These are phyloP conservation scores for Burhinus bistriatus DNA, from an alignment of 2,113 vertebrate species.

Conservation along the genomic window DNA sequence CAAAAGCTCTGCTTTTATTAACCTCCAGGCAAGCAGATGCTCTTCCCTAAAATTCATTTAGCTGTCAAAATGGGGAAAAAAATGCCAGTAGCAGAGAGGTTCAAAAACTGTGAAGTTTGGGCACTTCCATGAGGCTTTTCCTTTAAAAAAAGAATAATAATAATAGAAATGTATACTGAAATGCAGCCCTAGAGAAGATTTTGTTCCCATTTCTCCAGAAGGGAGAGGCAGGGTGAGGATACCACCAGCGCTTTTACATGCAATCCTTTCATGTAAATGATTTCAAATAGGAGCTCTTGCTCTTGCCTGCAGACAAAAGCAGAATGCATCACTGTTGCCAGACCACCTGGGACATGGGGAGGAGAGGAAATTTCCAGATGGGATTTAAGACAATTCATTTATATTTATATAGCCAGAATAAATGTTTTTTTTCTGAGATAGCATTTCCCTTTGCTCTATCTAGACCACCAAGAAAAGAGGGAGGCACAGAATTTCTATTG, in stretches of 20 bases:
- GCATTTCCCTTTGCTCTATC: slow-evolving; percentile 66
- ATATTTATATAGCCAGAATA: slow-evolving; percentile 73
- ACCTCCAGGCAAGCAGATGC: background rate
- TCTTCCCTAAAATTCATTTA: background rate
- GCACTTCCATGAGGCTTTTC: background rate
- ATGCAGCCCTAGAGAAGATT: background rate
- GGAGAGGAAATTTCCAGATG: slow-evolving; percentile 66
- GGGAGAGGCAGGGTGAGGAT: slow-evolving; percentile 28
- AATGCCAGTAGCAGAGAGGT: background rate
- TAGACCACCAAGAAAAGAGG: slow-evolving; percentile 75
- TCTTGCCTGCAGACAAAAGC: slow-evolving; percentile 52
- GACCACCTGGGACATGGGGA: slow-evolving; percentile 68
- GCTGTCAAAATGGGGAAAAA: background rate
- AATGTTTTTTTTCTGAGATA: slow-evolving; percentile 69
- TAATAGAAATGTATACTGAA: background rate
- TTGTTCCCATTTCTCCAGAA: slow-evolving; percentile 3
- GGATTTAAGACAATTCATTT: slow-evolving; percentile 68
- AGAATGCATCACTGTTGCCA: slow-evolving; percentile 53
- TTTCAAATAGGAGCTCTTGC: slow-evolving; percentile 49
- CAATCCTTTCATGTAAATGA: slow-evolving; percentile 18
- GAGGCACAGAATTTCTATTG: slow-evolving; percentile 68
- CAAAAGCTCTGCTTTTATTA: slow-evolving; percentile 40
- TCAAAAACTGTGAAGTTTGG: background rate
- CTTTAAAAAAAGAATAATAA: background rate
- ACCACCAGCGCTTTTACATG: background rate